Percentiles rank a stretch among this genome's conserved stretches.
phyloP scores from a whole-genome alignment of 2,797 vertebrate species.

The Zalophus californianus region DNA sequence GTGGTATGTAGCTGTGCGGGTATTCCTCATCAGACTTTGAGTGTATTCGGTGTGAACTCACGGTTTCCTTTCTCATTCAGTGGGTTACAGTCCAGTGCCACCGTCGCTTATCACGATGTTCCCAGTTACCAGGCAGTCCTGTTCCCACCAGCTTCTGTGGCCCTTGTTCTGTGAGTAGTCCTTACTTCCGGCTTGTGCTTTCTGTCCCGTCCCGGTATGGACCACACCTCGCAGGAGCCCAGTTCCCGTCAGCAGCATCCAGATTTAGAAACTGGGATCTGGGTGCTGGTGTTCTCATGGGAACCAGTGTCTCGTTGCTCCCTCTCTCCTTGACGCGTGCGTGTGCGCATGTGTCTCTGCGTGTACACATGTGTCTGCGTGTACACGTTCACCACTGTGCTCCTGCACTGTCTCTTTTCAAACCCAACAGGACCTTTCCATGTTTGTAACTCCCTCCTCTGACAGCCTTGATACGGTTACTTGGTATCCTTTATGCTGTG shows the following conservation, averaged over 20 bases:
- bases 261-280: background rate
- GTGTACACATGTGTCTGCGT: too few relatives aligned
- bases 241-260: fast-evolving
- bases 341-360: too few relatives aligned
- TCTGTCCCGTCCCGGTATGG: background rate
- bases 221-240: background rate
- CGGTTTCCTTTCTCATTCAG: background rate
- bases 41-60: background rate
- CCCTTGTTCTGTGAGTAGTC: background rate
- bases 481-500: background rate
- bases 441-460: background rate
- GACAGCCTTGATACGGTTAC: background rate
- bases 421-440: fast-evolving
- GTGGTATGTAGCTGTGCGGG: background rate
- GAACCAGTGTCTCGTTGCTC: too few relatives aligned
- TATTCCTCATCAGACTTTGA: background rate
- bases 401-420: background rate
- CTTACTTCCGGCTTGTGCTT: background rate
- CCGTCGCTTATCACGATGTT: background rate
- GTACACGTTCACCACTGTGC: too few relatives aligned
- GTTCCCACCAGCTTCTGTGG: background rate
- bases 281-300: background rate
- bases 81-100: background rate
- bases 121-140: background rate
- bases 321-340: background rate